Conservation (phyloP, 2,797 vertebrate genomes). For the Scarus forsteni region DNA sequence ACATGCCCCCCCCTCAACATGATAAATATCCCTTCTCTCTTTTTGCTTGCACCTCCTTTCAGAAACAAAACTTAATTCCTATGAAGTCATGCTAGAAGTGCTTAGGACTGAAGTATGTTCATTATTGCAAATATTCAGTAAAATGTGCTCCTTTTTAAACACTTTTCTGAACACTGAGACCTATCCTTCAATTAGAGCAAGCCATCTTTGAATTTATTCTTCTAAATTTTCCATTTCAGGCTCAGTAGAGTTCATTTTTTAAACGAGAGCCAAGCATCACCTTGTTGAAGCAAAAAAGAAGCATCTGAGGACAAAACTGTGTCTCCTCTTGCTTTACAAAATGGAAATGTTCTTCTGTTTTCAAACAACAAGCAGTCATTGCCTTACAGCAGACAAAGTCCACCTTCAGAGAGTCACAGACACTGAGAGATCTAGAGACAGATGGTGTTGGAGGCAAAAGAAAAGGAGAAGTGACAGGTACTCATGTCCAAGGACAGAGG, state of each 20-base stretch:
- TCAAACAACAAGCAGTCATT: slow-evolving; percentile 10
- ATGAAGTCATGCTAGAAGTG: too few relatives aligned
- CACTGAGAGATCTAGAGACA: slow-evolving; percentile 43
- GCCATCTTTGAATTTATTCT: slow-evolving; percentile 3
- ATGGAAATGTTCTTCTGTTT: slow-evolving; percentile 24
- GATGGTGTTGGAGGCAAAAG: slow-evolving; percentile 57
- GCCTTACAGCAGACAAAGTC: slow-evolving; percentile 47
- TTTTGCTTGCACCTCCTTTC: too few relatives aligned
- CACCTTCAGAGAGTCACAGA: slow-evolving; percentile 45
- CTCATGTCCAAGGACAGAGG: slow-evolving; percentile 69
- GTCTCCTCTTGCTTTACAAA: slow-evolving; percentile 7
- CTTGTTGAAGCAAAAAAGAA: not conserved
- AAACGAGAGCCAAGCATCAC: slow-evolving; percentile 2
- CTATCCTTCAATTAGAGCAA: slow-evolving; percentile 2
- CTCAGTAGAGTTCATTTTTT: slow-evolving; percentile 11
- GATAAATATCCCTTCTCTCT: too few relatives aligned
- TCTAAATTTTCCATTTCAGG: slow-evolving; percentile 2
- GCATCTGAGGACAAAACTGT: not conserved
- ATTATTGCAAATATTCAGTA: too few relatives aligned
- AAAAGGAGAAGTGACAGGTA: slow-evolving; percentile 78
- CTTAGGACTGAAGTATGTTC: too few relatives aligned
- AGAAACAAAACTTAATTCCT: too few relatives aligned
- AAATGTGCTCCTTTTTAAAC: slow-evolving; percentile 13
- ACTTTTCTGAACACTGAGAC: slow-evolving; percentile 1
- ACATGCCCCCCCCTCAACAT: too few relatives aligned